These are phyloP conservation scores for Drosophila nigromelanica DNA, from an alignment of 1,140 invertebrate genomes.

Conservation along the genomic window DNA sequence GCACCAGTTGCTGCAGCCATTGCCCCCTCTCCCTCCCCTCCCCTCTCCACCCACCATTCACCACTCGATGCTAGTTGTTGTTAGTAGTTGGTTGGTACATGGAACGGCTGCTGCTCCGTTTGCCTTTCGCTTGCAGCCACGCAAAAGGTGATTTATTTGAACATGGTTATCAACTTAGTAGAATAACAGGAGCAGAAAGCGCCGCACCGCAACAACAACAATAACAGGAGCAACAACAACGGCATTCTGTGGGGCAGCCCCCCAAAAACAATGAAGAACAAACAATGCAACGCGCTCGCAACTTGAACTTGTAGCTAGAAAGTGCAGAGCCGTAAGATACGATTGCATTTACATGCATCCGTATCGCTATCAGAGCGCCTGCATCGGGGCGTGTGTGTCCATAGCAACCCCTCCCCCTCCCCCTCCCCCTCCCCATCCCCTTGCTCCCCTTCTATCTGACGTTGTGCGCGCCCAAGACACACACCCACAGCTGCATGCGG, in stretches of 20 bases:
- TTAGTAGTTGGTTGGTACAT: slow-evolving; percentile 28
- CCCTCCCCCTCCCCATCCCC: slow-evolving; percentile 9
- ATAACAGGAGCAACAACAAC: slow-evolving; percentile 26
- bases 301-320: slow-evolving; percentile 80
- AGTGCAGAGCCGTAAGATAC: slow-evolving; percentile 82
- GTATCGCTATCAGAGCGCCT: slow-evolving; percentile 72
- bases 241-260: slow-evolving; percentile 21
- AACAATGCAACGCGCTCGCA: slow-evolving; percentile 64
- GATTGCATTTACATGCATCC: slow-evolving; percentile 82
- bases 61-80: too few relatives aligned
- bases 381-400: slow-evolving; percentile 69
- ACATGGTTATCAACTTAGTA: slow-evolving; percentile 84
- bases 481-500: slow-evolving; percentile 69
- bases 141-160: slow-evolving; percentile 84
- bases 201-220: slow-evolving; percentile 56
- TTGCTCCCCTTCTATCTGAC: slow-evolving; percentile 33
- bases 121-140: slow-evolving; percentile 82
- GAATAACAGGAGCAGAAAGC: slow-evolving; percentile 82
- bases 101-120: slow-evolving; percentile 27
- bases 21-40: neutral
- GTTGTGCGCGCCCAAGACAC: slow-evolving; percentile 57
- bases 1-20: slow-evolving; percentile 36
- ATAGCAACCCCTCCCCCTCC: slow-evolving; percentile 13
- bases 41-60: too few relatives aligned
- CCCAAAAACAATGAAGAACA: slow-evolving; percentile 55